Evolutionary conservation across 2,797 vertebrate genomes (phyloP), one percentile per base, ranked within the genome.

Genomic region (Gambusia yucatana): DNA sequence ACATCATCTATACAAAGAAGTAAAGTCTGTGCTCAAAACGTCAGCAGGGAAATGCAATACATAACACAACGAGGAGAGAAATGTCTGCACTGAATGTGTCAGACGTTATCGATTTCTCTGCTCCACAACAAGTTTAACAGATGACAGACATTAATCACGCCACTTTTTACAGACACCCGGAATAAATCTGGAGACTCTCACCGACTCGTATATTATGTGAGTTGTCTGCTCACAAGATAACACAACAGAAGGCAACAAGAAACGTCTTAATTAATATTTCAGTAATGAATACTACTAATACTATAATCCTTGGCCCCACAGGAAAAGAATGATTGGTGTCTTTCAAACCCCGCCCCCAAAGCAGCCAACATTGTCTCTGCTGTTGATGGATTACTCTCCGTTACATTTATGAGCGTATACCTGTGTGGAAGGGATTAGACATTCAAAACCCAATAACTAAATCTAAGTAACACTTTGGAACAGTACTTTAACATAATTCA

Each of bases 131-230:
- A 79, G 79, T 89, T 92, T 81, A 88, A 89, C 76, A 88, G 88
- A 89, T 89, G 83, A 89, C 79, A 75, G 78, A 83, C 84, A 93
- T 94, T 88, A 82, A 89, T 94, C 89, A 88, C 69, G 0, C 5
- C 33, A 69, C 67, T 77, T 84, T 92, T 88, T 84, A 81, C 83
- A 72, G 81, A 83, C 76, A 70, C 52, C 17, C 22, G 4, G 70
- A 79, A 73, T 80, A 57, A 90, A 87, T 86, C 41, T 63, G 73
- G 39, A 44, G 50, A 59, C 74, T 85, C 80, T 91, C 63, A 77
- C 39, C 75, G 44, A 78, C 59, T 16, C 44, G 25, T 75, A 74
- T 36, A 76, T 85, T 72, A 81, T 76, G 9, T 41, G 72, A 50
- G 79, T 79, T 78, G 86, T 88, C 72, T 65, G 25, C 72, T 48